Conservation (phyloP, 2,888 invertebrate genomes). For the Anodontia alba region DNA sequence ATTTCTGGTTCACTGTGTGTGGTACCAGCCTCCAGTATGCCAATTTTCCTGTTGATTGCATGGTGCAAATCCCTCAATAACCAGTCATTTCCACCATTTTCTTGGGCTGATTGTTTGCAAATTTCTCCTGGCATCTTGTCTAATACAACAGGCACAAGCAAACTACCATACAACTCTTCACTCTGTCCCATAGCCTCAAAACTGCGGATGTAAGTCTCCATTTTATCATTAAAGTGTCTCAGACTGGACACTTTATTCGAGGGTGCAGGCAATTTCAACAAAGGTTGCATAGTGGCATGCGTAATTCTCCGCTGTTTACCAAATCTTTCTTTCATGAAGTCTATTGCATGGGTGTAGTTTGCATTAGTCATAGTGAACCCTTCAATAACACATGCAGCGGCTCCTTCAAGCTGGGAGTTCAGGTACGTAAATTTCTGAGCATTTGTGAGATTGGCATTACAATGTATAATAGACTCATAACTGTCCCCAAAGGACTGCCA, state of each 20-base stretch:
- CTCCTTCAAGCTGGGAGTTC: slow-evolving; percentile 12
- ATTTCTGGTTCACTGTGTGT: background rate
- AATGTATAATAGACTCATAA: slow-evolving; percentile 4
- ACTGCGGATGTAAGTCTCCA: background rate
- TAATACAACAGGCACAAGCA: slow-evolving; percentile 33
- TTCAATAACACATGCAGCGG: background rate
- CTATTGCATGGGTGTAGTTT: slow-evolving; percentile 2
- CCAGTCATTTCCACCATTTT: slow-evolving; percentile 21
- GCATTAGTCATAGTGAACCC: slow-evolving; percentile 4
- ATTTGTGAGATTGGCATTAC: background rate
- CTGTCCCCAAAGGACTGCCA: slow-evolving; percentile 22
- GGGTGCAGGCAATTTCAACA: too few relatives aligned
- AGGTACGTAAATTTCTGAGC: slow-evolving; percentile 13
- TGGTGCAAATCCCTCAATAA: background rate
- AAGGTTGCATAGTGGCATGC: slow-evolving; percentile 10
- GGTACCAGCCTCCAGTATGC: background rate
- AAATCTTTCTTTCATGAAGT: slow-evolving; percentile 8
- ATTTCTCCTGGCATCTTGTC: slow-evolving; percentile 30
- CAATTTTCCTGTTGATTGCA: background rate
- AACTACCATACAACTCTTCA: slow-evolving; percentile 27
- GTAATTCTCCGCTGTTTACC: slow-evolving; percentile 5
- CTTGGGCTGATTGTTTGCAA: slow-evolving; percentile 15
- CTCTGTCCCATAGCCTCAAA: slow-evolving; percentile 38
- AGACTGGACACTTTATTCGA: too few relatives aligned
- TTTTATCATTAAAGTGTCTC: too few relatives aligned